Percentiles rank a stretch among this genome's conserved stretches.
These are phyloP conservation scores for Phodopus roborovskii DNA, from an alignment of 2,113 vertebrate genomes.

Conservation along the genomic window DNA sequence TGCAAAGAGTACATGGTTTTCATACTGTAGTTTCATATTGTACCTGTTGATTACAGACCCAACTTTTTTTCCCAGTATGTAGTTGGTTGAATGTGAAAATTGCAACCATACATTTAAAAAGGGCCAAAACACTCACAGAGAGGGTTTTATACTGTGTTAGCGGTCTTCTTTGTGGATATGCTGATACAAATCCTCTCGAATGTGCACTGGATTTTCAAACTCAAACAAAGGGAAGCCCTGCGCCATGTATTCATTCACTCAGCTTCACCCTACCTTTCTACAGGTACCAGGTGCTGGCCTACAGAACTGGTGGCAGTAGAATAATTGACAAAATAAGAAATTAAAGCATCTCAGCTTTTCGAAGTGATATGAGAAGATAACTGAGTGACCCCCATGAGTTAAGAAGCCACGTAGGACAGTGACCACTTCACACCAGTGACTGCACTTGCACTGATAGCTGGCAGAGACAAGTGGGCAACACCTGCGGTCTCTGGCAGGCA, in stretches of 20 bases:
- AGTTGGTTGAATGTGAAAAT: not conserved
- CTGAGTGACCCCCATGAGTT: not conserved
- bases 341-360: not conserved
- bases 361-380: not conserved
- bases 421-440: not conserved
- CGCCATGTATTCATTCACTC: not conserved
- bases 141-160: not conserved
- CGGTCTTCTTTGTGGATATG: not conserved
- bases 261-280: not conserved
- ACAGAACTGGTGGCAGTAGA: not conserved
- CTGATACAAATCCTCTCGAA: not conserved
- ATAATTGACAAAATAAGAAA: not conserved
- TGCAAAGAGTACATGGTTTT: not conserved
- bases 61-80: not conserved
- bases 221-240: not conserved
- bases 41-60: not conserved
- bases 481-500: not conserved
- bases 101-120: not conserved
- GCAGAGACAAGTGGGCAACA: not conserved
- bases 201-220: not conserved
- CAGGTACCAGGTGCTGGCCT: not conserved
- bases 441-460: not conserved
- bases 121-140: not conserved
- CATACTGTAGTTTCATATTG: not conserved
- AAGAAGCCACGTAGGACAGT: not conserved